Base-by-base conservation (phyloP, 1,140 invertebrate genomes). In the Drosophila pseudoananassae region DNA sequence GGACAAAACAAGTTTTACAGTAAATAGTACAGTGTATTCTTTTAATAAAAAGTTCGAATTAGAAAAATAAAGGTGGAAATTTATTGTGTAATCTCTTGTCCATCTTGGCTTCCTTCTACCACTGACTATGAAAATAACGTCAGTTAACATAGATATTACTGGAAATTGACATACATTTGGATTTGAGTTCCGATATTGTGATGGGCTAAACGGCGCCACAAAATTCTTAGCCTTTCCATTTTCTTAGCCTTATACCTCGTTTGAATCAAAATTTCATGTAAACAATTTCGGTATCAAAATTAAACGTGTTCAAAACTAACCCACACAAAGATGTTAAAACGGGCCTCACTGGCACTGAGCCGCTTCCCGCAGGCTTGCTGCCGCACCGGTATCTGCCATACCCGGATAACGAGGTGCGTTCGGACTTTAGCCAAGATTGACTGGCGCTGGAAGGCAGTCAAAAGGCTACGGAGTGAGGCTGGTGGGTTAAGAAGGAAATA, bases 281-380 rank as follows among this genome's bases (percentile, higher is more conserved):
- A 12, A 36, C 1, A 69, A 9, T 69, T 68, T 69, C 14, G 50
- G 40, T 3, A 46, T 20, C 4, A 0, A 68, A 38, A 47, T 36
- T 36, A 1, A 36, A 3, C 40, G 23, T 5, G 23, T 20, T 31
- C 23, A 0, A 6, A 38, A 10, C 2, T 15, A 29, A 36, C 15
- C 17, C 3, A 9, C 10, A 17, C 10, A 6, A 56, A 17, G 14
- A 69, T 69, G 65, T 55, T 68, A 12, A 55, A 56, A 55, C 8
- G 43, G 14, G 51, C 65, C 63, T 54, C 63, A 4, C 20, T 55
- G 43, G 50, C 63, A 12, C 33, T 55, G 2, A 17, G 50, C 50
- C 50, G 66, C 1, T 69, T 17, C 3, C 29, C 43, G 0, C 14
- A 23, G 43, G 40, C 25, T 7, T 49, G 50, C 43, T 25, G 23